Conservation (phyloP, 2,113 vertebrate species). For the Perca flavescens region DNA sequence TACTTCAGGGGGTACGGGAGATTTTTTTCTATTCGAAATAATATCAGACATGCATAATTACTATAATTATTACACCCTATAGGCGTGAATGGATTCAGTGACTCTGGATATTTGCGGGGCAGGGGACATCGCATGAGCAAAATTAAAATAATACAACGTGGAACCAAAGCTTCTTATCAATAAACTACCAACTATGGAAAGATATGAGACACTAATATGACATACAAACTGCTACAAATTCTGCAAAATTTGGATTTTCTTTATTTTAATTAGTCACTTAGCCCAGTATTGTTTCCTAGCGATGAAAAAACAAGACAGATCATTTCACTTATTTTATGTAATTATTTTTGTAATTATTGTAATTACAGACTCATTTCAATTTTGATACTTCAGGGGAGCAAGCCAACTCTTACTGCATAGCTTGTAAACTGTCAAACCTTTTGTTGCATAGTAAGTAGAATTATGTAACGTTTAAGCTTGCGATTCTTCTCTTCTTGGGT, state of each 20-base stretch:
- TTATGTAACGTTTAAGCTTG: neutral
- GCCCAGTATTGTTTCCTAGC: no score
- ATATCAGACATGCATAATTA: no score
- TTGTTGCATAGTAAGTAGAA: constrained; percentile 13
- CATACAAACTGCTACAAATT: neutral
- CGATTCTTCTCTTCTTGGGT: neutral
- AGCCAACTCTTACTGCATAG: neutral
- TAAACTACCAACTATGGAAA: neutral
- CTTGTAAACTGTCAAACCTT: neutral
- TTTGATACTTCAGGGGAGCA: neutral
- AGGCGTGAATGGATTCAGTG: no score
- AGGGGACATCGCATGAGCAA: neutral
- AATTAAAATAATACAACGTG: neutral
- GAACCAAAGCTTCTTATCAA: neutral
- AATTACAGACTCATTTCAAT: neutral
- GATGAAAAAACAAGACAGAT: no score
- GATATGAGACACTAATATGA: neutral
- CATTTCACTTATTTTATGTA: no score
- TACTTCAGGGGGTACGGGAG: no score
- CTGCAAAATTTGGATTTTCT: neutral
- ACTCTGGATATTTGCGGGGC: neutral
- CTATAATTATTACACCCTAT: no score
- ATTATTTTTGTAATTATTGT: no score
- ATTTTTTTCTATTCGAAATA: no score
- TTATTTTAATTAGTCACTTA: no score